Evolutionary conservation across 1,140 invertebrate genomes (phyloP).

Genomic region (Tribolium castaneum): DNA sequence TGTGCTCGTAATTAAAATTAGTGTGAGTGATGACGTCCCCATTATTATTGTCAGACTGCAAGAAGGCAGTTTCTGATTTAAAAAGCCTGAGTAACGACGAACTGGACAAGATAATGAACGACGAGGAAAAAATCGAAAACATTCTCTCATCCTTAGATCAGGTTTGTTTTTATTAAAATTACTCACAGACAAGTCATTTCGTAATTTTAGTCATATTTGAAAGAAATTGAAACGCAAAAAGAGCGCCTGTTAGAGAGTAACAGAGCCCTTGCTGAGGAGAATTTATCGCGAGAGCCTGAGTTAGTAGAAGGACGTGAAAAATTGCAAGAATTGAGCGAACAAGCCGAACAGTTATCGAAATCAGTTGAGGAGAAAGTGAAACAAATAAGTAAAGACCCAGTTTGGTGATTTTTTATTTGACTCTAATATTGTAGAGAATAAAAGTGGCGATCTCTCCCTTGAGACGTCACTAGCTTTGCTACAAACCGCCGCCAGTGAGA

Average conservation of each 20-base stretch:
- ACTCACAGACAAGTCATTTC: slow-evolving; percentile 28
- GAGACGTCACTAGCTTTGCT: slow-evolving; percentile 86
- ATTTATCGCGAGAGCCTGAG: slow-evolving; percentile 84
- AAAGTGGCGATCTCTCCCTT: slow-evolving; percentile 76
- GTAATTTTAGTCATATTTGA: slow-evolving; percentile 70
- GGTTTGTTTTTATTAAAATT: slow-evolving; percentile 66
- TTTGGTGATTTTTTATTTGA: neutral
- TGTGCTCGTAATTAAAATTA: no score
- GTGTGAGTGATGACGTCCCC: neutral
- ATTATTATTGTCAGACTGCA: slow-evolving; percentile 54
- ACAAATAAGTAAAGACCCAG: slow-evolving; percentile 70
- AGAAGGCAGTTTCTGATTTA: slow-evolving; percentile 47
- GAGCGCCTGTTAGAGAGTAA: slow-evolving; percentile 88
- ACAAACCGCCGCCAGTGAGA: slow-evolving; percentile 86
- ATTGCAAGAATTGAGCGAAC: slow-evolving; percentile 76
- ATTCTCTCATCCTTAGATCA: slow-evolving; percentile 82
- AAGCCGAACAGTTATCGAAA: slow-evolving; percentile 74
- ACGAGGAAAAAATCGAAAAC: slow-evolving; percentile 85
- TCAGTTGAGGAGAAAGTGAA: slow-evolving; percentile 76
- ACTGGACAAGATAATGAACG: slow-evolving; percentile 84
- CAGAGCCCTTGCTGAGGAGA: slow-evolving; percentile 87
- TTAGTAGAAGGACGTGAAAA: slow-evolving; percentile 78
- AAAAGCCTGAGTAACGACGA: slow-evolving; percentile 75
- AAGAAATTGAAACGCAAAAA: slow-evolving; percentile 83
- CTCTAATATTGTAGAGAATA: slow-evolving; percentile 68